A percentile compares a stretch with the other conserved stretches of the same genome.
phyloP scores from a whole-genome alignment of 2,888 invertebrate species.

The Lasioglossum leucozonium region DNA sequence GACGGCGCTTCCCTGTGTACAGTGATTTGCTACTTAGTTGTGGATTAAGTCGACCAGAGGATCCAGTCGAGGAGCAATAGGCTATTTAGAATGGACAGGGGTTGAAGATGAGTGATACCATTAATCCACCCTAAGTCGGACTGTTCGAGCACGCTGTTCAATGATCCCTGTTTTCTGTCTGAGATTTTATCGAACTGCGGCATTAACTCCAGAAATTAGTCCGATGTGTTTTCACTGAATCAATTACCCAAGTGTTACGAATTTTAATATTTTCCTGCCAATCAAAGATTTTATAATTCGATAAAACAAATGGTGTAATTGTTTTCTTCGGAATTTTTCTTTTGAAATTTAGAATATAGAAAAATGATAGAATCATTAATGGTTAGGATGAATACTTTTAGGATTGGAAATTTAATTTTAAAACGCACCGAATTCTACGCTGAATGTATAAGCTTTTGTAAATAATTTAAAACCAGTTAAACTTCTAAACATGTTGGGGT shows the following conservation, averaged over 20 bases:
- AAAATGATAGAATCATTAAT: no score
- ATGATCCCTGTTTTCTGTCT: neutral
- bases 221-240: neutral
- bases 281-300: neutral
- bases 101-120: conserved; percentile 6
- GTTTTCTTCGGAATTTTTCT: neutral
- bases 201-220: neutral
- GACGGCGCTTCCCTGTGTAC: neutral
- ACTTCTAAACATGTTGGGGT: no score
- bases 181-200: neutral
- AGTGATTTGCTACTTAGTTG: conserved; percentile 21
- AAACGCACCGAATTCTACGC: no score
- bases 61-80: neutral
- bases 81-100: conserved; percentile 6
- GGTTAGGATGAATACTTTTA: no score
- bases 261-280: neutral
- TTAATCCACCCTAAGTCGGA: neutral
- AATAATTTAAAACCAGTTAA: neutral
- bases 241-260: neutral
- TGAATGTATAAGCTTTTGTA: no score
- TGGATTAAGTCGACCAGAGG: conserved; percentile 11
- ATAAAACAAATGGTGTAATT: neutral
- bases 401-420: neutral
- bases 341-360: neutral
- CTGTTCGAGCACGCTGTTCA: neutral